These are phyloP conservation scores for Orchestia grillus DNA, from an alignment of 1,140 invertebrate genomes.

Conservation along the genomic window DNA sequence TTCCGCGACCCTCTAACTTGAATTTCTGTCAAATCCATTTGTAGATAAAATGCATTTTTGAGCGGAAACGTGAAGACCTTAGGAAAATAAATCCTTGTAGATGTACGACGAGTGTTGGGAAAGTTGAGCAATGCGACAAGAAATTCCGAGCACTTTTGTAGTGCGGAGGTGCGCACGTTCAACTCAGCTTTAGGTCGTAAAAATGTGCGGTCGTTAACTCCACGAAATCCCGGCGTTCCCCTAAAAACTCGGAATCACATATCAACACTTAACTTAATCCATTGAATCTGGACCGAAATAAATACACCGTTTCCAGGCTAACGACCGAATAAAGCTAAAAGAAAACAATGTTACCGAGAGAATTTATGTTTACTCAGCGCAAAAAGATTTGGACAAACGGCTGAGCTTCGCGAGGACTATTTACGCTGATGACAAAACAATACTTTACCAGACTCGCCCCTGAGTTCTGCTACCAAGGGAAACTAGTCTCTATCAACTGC, in stretches of 20 bases:
- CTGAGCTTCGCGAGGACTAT: constrained; percentile 44
- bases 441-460: constrained; percentile 47
- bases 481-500: constrained; percentile 27
- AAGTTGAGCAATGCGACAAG: constrained; percentile 51
- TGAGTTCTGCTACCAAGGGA: background rate
- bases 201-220: constrained; percentile 54
- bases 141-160: constrained; percentile 45
- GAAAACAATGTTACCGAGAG: constrained; percentile 54
- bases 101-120: background rate
- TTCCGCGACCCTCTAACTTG: background rate
- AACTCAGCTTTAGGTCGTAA: constrained; percentile 44
- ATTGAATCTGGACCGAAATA: constrained; percentile 55
- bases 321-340: constrained; percentile 56
- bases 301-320: constrained; percentile 56
- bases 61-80: background rate
- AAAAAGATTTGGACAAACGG: constrained; percentile 55
- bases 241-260: constrained; percentile 47
- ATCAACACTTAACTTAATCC: constrained; percentile 56
- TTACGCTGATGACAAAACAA: constrained; percentile 56
- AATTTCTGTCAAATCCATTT: background rate
- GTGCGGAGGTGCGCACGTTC: constrained; percentile 52
- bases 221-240: constrained; percentile 49
- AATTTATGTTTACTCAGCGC: constrained; percentile 54
- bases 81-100: constrained; percentile 13
- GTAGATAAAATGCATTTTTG: background rate